Evolutionary conservation across 2,797 vertebrate genomes (phyloP), one percentile per base, ranked within the genome.

Genomic region (Sitta carolinensis): DNA sequence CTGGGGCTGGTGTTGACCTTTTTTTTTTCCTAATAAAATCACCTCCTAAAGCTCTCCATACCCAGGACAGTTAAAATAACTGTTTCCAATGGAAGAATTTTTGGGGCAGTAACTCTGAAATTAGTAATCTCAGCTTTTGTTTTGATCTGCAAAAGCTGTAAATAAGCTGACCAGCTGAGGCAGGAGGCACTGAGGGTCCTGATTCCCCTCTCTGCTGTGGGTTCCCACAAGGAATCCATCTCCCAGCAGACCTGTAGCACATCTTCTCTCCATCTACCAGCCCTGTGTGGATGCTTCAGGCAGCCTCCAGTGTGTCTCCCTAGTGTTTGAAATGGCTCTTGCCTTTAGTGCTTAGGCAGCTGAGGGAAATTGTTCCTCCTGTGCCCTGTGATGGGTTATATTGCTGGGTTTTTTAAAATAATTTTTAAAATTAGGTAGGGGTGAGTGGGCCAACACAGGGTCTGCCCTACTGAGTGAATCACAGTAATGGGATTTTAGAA

Each of bases 351-450:
- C 5, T 43, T 67, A 48, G 25, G 52, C 26, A 80, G 23, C 64
- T 70, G 64, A n/a, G 27, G 34, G 21, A 42, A 74, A 36, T 34
- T 9, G 5, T 84, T 86, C 74, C 27, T 77, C 43, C 43, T 79
- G 20, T 83, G 40, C 17, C n/a, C 32, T 70, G 1, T 68, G 43
- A 42, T 67, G n/a, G 18, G 48, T 4, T 38, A 3, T n/a, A 17
- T 6, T 38, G 51, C 11, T 42, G 11, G 9, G 6, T 36, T 36
- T 2, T 30, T 74, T 9, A 0, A 0, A 63, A 38, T 55, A 15
- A 29, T 61, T 76, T 79, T 29, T 11, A 5, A 59, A 66, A 70
- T 36, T 36, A 10, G 13, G 12, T 36, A 10, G 13, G 12, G 4
- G 18, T 29, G 2, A 42, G 13, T 36, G 20, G 11, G 11, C 16